Base-by-base conservation (phyloP, 1,140 invertebrate species). In the Cotesia chilonis region DNA sequence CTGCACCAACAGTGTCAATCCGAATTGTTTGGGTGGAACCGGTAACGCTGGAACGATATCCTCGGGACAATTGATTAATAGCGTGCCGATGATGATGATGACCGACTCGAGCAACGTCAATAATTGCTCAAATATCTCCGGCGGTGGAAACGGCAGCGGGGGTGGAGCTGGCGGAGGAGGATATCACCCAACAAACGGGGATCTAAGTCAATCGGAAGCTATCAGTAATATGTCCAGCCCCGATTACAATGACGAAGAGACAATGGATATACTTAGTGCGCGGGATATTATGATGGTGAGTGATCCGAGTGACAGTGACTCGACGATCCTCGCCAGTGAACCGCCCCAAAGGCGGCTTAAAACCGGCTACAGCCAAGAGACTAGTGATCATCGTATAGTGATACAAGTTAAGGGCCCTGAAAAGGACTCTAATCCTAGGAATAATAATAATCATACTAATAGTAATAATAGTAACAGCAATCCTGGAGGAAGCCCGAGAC, bases 161-260 rank as follows among this genome's bases (percentile, higher is more conserved):
- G 76, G 79, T 35, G 75, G 74, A 12, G 66, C 74, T 10, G 67
- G 47, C 28, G 17, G 17, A 4, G 9, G 14, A 36, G 74, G 76
- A 36, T 82, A 84, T 73, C 86, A 86, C 74, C 80, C 83, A 14
- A 80, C 85, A 35, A 88, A 87, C 68, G 90, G 90, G 68, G 91
- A 92, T 81, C 89, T 90, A 81, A 93, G 92, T 80, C 89, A 93
- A 75, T 93, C 92, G 38, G 92, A 94, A 87, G 94, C 93, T 7
- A 91, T 95, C 77, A 94, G 93, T 73, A 95, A 95, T 87, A 94
- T 95, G 85, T 94, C 92, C 75, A 94, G 93, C 88, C 94, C 93
- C 41, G 94, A 95, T 84, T 95, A 94, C 85, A 93, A 94, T 85
- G 94, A 95, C 81, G 91, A 91, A 81, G 89, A 90, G 73, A 89